phyloP scores from a whole-genome alignment of 92 coral and sea anemone genomes.

The Porites rus region DNA sequence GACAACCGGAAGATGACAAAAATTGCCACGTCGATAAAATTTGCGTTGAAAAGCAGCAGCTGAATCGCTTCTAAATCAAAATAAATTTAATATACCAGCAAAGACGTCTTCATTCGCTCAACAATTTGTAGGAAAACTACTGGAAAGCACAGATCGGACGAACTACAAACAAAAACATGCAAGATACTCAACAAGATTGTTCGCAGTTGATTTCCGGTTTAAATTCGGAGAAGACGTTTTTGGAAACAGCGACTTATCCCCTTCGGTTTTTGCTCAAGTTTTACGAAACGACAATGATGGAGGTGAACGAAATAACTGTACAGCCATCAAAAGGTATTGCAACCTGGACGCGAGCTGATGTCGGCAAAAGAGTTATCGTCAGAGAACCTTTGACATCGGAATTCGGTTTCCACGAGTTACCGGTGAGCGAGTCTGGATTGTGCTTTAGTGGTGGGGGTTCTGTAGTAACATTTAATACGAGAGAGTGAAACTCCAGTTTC shows the following conservation, averaged over 20 bases:
- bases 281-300: conserved; percentile 73
- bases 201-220: conserved; percentile 28
- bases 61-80: conserved; percentile 7
- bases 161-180: conserved; percentile 23
- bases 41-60: conserved; percentile 10
- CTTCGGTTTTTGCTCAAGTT: conserved; percentile 76
- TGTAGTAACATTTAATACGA: not conserved
- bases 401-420: conserved; percentile 84
- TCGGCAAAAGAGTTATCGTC: conserved; percentile 51
- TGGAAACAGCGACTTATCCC: conserved; percentile 74
- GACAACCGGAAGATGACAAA: conserved; percentile 36
- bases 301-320: conserved; percentile 68
- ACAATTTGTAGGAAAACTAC: not conserved
- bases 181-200: not conserved
- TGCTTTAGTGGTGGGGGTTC: not conserved
- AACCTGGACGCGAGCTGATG: conserved; percentile 34
- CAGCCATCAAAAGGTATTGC: conserved; percentile 64
- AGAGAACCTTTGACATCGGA: conserved; percentile 61
- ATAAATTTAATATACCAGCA: not conserved
- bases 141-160: not conserved
- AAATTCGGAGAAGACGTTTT: conserved; percentile 50
- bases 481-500: not conserved
- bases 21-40: conserved; percentile 48
- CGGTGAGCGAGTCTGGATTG: conserved; percentile 55
- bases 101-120: not conserved